These are phyloP conservation scores for Corythornis cristatus DNA, from an alignment of 2,113 vertebrate species.

Conservation along the genomic window DNA sequence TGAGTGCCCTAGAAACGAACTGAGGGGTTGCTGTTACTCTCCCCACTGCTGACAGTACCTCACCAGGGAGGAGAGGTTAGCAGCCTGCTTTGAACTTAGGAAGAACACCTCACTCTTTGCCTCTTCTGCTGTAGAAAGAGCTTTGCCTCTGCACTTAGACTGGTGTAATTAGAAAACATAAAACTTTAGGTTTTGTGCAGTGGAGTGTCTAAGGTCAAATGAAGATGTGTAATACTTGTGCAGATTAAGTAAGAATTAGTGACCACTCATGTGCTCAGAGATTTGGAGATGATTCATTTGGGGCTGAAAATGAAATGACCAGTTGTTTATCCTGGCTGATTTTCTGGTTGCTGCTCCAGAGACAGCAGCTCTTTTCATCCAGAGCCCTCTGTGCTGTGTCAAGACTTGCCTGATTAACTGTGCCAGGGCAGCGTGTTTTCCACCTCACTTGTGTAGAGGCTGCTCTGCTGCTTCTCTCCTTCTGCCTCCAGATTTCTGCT, in stretches of 20 bases:
- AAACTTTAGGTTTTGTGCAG: neutral
- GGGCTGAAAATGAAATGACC: neutral
- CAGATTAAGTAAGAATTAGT: neutral
- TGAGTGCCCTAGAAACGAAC: neutral
- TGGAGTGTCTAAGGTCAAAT: neutral
- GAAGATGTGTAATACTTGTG: neutral
- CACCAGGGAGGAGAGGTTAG: neutral
- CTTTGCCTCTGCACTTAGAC: neutral
- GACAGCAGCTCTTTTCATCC: neutral
- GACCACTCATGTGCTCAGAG: fast-evolving
- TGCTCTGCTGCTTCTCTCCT: neutral
- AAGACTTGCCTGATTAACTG: neutral
- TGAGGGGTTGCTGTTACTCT: neutral
- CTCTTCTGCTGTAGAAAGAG: neutral
- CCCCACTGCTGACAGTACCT: neutral
- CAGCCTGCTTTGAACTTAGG: neutral
- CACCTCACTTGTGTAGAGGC: neutral
- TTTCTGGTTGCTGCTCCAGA: neutral
- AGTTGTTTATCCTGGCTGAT: neutral
- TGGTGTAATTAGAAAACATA: neutral
- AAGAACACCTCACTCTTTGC: neutral
- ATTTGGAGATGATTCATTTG: neutral
- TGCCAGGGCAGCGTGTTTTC: neutral
- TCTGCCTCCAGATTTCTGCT: neutral
- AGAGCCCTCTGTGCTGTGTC: neutral